These are phyloP conservation scores for Tetanocera ferruginea DNA, from an alignment of 2,888 invertebrate species.

Conservation along the genomic window DNA sequence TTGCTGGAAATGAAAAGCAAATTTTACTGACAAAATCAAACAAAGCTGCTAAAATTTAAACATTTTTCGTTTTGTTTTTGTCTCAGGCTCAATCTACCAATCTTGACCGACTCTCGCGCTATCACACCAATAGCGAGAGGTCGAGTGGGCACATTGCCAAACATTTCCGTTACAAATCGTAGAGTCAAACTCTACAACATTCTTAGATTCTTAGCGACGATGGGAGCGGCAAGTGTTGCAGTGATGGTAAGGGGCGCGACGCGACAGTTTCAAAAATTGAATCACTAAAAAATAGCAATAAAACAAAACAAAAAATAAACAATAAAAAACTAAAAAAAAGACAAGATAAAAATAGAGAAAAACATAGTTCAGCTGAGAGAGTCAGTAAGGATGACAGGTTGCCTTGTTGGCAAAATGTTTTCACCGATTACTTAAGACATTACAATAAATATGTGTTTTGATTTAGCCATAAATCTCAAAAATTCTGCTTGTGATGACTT, in stretches of 20 bases:
- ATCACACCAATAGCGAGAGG: constrained; percentile 17
- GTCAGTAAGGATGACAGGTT: background rate
- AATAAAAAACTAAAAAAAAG: background rate
- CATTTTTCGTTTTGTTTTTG: background rate
- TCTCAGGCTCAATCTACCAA: background rate
- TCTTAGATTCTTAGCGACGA: constrained; percentile 14
- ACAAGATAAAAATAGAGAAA: background rate
- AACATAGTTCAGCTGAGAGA: background rate
- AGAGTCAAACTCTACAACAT: constrained; percentile 25
- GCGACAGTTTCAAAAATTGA: background rate
- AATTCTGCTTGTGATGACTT: too few relatives aligned
- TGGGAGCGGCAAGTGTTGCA: background rate
- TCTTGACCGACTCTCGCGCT: background rate
- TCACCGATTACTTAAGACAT: too few relatives aligned
- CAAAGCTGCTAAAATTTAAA: background rate
- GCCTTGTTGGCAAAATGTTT: too few relatives aligned
- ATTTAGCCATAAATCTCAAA: too few relatives aligned
- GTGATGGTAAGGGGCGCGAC: background rate
- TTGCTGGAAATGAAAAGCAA: background rate
- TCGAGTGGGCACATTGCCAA: constrained; percentile 30
- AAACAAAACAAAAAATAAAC: background rate
- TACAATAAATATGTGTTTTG: too few relatives aligned
- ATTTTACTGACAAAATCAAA: background rate
- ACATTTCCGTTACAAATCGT: constrained; percentile 32
- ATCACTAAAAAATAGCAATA: background rate